Conservation (phyloP, 2,797 vertebrate genomes). For the Catostomus latipinnis region DNA sequence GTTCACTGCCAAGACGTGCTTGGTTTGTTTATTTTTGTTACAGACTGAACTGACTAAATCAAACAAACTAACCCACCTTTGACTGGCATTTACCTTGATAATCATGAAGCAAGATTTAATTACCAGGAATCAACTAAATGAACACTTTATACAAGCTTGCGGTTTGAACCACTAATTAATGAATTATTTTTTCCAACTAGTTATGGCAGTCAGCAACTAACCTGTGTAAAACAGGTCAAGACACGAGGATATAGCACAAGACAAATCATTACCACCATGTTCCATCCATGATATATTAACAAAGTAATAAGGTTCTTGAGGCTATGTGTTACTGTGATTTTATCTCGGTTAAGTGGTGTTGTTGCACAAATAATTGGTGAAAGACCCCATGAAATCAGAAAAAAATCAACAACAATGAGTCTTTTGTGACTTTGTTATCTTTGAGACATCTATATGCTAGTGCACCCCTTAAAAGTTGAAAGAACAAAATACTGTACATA, state of each 20-base stretch:
- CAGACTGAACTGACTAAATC: neutral
- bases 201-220: neutral
- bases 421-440: too few species aligned
- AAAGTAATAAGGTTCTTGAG: neutral
- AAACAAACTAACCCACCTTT: neutral
- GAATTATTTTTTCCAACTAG: neutral
- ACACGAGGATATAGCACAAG: neutral
- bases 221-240: neutral
- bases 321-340: too few species aligned
- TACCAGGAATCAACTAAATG: neutral
- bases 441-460: too few species aligned
- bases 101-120: conserved; percentile 1
- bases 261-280: neutral
- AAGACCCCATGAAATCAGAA: too few species aligned
- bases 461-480: too few species aligned
- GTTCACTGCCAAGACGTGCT: neutral
- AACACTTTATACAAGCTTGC: neutral
- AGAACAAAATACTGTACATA: too few species aligned
- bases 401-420: too few species aligned
- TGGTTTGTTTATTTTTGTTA: neutral
- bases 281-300: neutral
- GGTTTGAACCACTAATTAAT: neutral
- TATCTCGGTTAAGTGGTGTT: too few species aligned
- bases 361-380: too few species aligned
- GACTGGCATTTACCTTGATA: neutral